phyloP scores from a whole-genome alignment of 2,888 invertebrate species.

The Tiliacea citrago region DNA sequence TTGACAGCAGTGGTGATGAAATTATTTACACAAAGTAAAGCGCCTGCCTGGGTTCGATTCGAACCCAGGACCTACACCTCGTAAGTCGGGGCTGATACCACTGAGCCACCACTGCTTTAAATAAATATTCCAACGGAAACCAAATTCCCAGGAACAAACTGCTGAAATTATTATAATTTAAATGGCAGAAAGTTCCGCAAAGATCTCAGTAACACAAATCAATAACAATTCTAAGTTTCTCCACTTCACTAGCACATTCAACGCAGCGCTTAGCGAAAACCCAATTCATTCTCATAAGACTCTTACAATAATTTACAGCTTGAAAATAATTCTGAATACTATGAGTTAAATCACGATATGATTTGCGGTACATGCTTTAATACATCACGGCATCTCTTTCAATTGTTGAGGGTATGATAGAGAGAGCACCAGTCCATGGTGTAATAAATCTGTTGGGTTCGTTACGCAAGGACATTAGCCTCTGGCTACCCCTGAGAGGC shows the following conservation, averaged over 20 bases:
- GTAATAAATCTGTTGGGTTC: constrained; percentile 78
- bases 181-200: constrained; percentile 14
- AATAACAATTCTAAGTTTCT: constrained; percentile 17
- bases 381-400: constrained; percentile 38
- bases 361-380: constrained; percentile 57
- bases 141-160: not conserved
- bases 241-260: constrained; percentile 16
- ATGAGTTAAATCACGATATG: constrained; percentile 54
- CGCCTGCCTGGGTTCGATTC: no score
- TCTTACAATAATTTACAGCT: constrained; percentile 57
- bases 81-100: no score
- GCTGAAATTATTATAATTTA: not conserved
- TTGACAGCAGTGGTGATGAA: no score
- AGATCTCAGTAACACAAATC: constrained; percentile 18
- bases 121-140: not conserved
- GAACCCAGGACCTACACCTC: no score
- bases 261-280: constrained; percentile 29
- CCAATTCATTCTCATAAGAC: constrained; percentile 53
- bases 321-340: constrained; percentile 61
- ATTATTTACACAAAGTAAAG: no score
- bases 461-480: constrained; percentile 76
- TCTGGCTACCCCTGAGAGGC: constrained; percentile 65
- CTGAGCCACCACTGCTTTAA: no score
- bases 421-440: constrained; percentile 37
- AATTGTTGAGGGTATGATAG: constrained; percentile 36